phyloP scores from a whole-genome alignment of 1,140 invertebrate species.

The Phymastichus coffea region DNA sequence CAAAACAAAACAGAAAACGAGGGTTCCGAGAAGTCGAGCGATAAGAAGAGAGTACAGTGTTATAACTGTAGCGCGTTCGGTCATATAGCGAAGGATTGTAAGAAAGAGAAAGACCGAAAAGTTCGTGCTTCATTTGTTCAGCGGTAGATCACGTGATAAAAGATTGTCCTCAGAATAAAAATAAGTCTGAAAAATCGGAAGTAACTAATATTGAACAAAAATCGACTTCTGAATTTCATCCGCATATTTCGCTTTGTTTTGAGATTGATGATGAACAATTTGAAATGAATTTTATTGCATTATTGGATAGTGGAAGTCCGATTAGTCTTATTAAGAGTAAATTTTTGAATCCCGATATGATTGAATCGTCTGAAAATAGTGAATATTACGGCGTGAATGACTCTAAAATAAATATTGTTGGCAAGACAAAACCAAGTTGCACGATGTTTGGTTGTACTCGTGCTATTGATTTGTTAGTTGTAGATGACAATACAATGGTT shows the following conservation, averaged over 20 bases:
- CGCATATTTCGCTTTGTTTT: slow-evolving; percentile 6
- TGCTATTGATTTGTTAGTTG: no score
- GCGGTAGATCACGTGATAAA: slow-evolving; percentile 10
- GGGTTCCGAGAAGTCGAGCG: no score
- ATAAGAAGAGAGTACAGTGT: no score
- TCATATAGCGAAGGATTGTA: no score
- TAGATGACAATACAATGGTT: no score
- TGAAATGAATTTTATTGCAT: neutral
- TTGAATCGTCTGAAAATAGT: no score
- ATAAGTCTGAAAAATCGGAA: neutral
- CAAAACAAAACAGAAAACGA: neutral
- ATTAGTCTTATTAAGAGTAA: slow-evolving; percentile 12
- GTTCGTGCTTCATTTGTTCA: slow-evolving; percentile 14
- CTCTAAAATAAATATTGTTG: slow-evolving; percentile 7
- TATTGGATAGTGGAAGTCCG: slow-evolving; percentile 17
- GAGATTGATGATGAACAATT: slow-evolving; percentile 6
- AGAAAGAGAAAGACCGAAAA: slow-evolving; percentile 8
- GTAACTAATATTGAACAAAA: no score
- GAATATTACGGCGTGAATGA: slow-evolving; percentile 12
- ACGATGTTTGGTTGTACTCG: no score
- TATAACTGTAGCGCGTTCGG: no score
- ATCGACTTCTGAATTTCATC: no score
- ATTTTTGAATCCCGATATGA: no score
- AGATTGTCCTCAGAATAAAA: slow-evolving; percentile 13
- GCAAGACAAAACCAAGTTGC: neutral